Percentiles rank a stretch among this genome's conserved stretches.
phyloP scores from a whole-genome alignment of 2,888 invertebrate species.

The Sarcophaga variegata region DNA sequence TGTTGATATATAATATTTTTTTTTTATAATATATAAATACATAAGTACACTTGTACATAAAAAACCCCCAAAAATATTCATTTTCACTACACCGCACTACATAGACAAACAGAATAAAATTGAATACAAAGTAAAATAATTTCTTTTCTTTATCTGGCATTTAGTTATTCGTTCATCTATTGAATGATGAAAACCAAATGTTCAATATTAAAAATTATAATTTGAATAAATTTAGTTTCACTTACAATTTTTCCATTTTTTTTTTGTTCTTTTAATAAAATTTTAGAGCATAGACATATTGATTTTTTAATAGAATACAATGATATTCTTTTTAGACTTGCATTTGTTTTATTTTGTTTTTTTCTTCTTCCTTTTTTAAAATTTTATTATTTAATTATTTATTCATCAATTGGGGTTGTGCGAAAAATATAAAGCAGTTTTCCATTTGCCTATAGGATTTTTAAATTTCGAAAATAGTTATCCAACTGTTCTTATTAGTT shows the following conservation, averaged over 20 bases:
- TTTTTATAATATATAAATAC: not conserved
- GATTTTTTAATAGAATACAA: not conserved
- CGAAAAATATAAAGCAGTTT: constrained; percentile 46
- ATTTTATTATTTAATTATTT: constrained; percentile 9
- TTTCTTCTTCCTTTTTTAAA: not conserved
- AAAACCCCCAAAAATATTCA: not conserved
- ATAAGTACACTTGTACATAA: not conserved
- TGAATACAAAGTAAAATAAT: constrained; percentile 12
- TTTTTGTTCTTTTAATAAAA: not conserved
- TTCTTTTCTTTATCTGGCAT: not conserved
- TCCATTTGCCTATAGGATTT: not conserved
- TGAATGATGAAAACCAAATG: constrained; percentile 57
- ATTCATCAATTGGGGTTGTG: constrained; percentile 46
- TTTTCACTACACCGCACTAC: not conserved
- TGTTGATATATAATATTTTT: not conserved
- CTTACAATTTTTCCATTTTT: not conserved
- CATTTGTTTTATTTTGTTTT: constrained; percentile 6
- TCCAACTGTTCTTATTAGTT: no score
- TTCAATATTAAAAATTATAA: constrained; percentile 39
- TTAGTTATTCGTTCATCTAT: constrained; percentile 15
- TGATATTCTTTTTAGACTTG: constrained; percentile 21
- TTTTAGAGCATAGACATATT: not conserved
- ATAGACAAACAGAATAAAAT: not conserved
- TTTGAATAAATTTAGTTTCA: constrained; percentile 31
- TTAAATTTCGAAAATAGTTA: no score